Evolutionary conservation across 1,140 invertebrate species (phyloP), one percentile per base, ranked within the genome.

Genomic region (Pseudomyrmex gracilis): DNA sequence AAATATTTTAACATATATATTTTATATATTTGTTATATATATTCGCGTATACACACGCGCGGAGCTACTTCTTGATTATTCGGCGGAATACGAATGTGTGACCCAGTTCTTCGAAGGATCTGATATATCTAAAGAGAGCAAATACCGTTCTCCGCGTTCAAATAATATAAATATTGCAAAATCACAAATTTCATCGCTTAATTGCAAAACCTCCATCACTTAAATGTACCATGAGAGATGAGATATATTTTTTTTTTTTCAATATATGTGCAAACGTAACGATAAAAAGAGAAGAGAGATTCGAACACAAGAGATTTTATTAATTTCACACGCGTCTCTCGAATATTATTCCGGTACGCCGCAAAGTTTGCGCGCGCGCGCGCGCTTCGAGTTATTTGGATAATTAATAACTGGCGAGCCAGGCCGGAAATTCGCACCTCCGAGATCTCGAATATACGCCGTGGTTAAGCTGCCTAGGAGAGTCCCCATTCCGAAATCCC

Each of bases 381-480:
- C 5, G 45, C 34, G 17, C 34, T 49, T 51, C 15, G 2, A 58
- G 58, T 43, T 70, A 78, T 47, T 70, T 70, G 34, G 45, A 68
- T 78, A 58, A 70, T 70, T 70, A 78, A 70, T 70, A 70, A 57
- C 13, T 78, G 4, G 74, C 34, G 13, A 78, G 20, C 63, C 64
- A 55, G 43, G 53, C n/a, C 61, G 17, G 55, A 71, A 80, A 80
- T 70, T 80, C 66, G 55, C 76, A 80, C 76, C 66, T 80, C 55
- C 22, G 9, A 83, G 45, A 61, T 77, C 66, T 66, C 34, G 78
- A 74, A 22, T 61, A 74, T 17, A 74, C 13, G 24, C 15, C 24
- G 70, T 8, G 71, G 60, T 61, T 86, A 24, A 64, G 43, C n/a
- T 17, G 49, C 34, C 58, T 53, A 34, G 13, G 15, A 49, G 67